Evolutionary conservation across 2,797 vertebrate species (phyloP), one percentile per base, ranked within the genome.

Genomic region (Microtus californicus): DNA sequence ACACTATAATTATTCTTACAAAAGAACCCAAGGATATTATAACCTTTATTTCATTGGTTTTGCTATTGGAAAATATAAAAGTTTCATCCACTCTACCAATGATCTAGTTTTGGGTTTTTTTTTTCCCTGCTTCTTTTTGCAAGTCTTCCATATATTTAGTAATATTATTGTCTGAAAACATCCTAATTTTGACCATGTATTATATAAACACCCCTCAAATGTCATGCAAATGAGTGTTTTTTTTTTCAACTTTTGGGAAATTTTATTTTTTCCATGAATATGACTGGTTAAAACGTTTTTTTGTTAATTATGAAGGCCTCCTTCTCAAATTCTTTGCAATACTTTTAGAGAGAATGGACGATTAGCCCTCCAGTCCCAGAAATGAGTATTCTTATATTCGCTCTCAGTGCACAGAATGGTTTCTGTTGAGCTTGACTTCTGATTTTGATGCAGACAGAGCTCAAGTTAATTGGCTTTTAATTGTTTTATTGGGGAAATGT

Each of bases 381-480:
- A 90, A 61, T 86, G 4, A 81, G 74, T 79, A 48, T 19, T 93
- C 80, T 89, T 71, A 19, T 77, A 21, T 21, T 87, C 79, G 59
- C 31, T 82, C 80, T 85, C 48, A 89, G 11, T 78, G 29, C n/a
- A 31, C 71, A 63, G n/a, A 79, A 65, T 91, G 45, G 80, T 87
- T 83, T 43, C 6, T 89, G 25, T 56, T 77, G 77, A 95, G 73
- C 45, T 77, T 63, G 77, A 65, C 5, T 61, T 88, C 51, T 94
- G 63, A 94, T 90, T 76, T 40, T 88, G 74, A 92, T 83, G 88
- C 43, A 90, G 43, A 81, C 13, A 87, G 34, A 95, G 43, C 83
- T 93, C 67, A 78, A 61, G n/a, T 80, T 80, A 95, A 92, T 95
- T 92, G 71, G 14, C n/a, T 77, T 92, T 90, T 95, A 90, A 88